Base-by-base conservation (phyloP, 2,888 invertebrate species). In the Eilema sororculum region DNA sequence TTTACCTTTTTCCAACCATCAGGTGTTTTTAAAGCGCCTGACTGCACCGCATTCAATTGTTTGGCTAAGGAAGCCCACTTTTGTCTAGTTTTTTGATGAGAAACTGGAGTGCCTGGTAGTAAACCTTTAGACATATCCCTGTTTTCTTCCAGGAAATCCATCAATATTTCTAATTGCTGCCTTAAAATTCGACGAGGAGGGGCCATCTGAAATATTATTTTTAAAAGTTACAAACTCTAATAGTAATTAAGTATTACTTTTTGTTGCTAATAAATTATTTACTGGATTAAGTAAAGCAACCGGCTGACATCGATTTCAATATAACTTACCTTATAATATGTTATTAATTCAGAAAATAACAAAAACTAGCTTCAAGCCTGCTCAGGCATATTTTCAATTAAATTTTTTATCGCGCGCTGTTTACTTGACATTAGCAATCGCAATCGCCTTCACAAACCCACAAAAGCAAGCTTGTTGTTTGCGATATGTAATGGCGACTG, bases 1-100 rank as follows among this genome's bases (percentile, higher is more conserved):
- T 52, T 57, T 80, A 94, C 94, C 90, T 91, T 93, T 78, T 92
- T 94, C 94, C 94, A 94, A 1, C 89, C 90, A 59, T 92, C 90
- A 16, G 93, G 92, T 20, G 92, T 89, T 73, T 93, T 93, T 52
- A 89, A 71, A 58, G 90, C 87, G 3, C 94, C 94, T 16, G 86
- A 85, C 67, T 87, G 86, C 3, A 93, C 90, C 4, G 89, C 84
- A 78, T 94, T 94, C 0, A 94, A 85, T 78, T 89, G 89, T 82
- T 92, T 93, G 6, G 91, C 89, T 16, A 94, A 78, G 2, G 77
- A 78, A n/a, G 85, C 81, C 94, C 94, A 94, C 69, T 93, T 93
- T 64, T 91, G 89, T 59, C 88, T 85, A 13, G 86, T 89, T 16
- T 84, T 84, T n/a, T 91, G 89, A 68, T 90, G 90, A 8, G 89